Percentiles rank a stretch among this genome's conserved stretches.
Evolutionary conservation across 2,797 vertebrate species (phyloP).

Genomic region (Poeciliopsis gracilis): DNA sequence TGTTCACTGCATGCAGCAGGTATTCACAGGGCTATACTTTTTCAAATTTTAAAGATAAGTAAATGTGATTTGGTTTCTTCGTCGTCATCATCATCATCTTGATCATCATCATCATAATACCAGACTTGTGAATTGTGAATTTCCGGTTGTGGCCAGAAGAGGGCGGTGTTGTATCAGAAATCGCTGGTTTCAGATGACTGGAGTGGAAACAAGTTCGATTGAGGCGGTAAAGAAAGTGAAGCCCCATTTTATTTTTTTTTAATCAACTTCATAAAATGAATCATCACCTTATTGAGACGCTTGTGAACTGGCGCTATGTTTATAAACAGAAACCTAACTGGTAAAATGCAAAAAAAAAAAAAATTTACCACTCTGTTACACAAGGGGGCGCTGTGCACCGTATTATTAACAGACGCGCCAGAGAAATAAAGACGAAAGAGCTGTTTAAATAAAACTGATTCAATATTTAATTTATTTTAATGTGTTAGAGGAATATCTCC

Average conservation of each 20-base stretch:
- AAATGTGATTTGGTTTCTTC: too few species aligned
- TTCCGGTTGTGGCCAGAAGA: conserved; percentile 31
- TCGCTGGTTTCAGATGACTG: accelerated
- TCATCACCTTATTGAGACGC: not conserved
- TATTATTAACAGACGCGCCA: not conserved
- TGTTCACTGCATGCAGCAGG: too few species aligned
- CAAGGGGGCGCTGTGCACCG: conserved; percentile 54
- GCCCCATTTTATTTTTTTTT: not conserved
- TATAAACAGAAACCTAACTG: not conserved
- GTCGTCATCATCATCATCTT: too few species aligned
- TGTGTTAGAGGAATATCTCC: not conserved
- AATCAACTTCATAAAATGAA: not conserved
- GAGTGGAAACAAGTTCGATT: accelerated
- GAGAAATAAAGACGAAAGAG: not conserved
- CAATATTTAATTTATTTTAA: not conserved
- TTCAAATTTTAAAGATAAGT: too few species aligned
- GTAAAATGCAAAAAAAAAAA: too few species aligned
- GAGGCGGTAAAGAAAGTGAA: not conserved
- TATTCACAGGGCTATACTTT: too few species aligned
- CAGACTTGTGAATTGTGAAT: not conserved
- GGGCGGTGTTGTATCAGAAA: conserved; percentile 38
- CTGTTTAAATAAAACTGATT: not conserved
- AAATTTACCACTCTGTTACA: not conserved
- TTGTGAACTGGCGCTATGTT: not conserved
- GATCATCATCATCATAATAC: too few species aligned